A percentile compares a stretch with the other conserved stretches of the same genome.
Conservation (phyloP, 2,797 vertebrate genomes). For the Myotis myotis region DNA sequence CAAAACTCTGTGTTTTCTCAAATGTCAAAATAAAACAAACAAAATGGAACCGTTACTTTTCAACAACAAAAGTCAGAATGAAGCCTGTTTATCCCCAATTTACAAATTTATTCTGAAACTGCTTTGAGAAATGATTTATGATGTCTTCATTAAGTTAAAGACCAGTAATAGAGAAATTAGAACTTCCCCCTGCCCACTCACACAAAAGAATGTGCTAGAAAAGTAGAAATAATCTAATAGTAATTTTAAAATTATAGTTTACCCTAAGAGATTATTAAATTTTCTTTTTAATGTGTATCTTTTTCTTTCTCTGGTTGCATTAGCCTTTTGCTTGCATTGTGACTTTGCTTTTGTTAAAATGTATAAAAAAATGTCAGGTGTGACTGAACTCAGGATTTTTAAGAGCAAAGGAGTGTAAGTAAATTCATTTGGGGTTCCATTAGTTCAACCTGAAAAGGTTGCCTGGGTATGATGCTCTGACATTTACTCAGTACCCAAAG, state of each 20-base stretch:
- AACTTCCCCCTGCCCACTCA: background rate
- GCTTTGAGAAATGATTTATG: background rate
- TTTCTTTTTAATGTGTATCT: background rate
- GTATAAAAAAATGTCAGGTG: conserved; percentile 59
- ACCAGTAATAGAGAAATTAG: background rate
- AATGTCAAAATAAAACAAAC: conserved; percentile 63
- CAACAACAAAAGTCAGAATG: conserved; percentile 57
- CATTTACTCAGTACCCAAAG: conserved; percentile 68
- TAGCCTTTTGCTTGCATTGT: conserved; percentile 11
- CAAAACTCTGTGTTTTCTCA: conserved; percentile 7
- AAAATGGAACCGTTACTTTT: conserved; percentile 70
- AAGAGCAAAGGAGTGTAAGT: conserved; percentile 65
- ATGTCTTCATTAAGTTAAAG: background rate
- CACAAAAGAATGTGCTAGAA: background rate
- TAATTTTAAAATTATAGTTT: background rate
- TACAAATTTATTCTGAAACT: conserved; percentile 26
- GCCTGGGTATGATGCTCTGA: conserved; percentile 61
- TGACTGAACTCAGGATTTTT: conserved; percentile 67
- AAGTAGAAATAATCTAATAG: background rate
- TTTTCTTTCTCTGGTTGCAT: background rate
- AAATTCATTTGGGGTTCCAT: conserved; percentile 75
- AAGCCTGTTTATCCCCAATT: conserved; percentile 55
- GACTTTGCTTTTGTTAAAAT: conserved; percentile 66
- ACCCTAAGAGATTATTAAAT: background rate
- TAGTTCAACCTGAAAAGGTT: conserved; percentile 70